Evolutionary conservation across 2,888 invertebrate species (phyloP).

Genomic region (Drosophila anomalata): DNA sequence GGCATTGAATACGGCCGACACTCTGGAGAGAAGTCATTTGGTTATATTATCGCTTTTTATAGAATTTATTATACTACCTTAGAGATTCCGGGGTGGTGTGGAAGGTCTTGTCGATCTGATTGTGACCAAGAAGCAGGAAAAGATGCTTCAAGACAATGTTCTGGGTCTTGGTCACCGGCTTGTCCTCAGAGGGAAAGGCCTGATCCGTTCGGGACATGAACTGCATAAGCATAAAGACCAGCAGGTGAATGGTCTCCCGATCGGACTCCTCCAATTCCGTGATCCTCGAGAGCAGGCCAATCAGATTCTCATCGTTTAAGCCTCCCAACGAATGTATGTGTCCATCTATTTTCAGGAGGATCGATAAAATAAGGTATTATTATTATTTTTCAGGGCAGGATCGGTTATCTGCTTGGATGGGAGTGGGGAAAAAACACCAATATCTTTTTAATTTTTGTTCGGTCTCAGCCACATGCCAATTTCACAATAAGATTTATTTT

Average conservation of each 20-base stretch:
- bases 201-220: constrained; percentile 93
- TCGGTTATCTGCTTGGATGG: constrained; percentile 15
- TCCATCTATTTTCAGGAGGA: constrained; percentile 86
- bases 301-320: constrained; percentile 92
- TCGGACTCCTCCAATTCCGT: constrained; percentile 98
- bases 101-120: constrained; percentile 94
- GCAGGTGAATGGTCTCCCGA: constrained; percentile 96
- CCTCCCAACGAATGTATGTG: constrained; percentile 93
- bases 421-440: constrained; percentile 44
- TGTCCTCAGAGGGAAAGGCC: constrained; percentile 94
- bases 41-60: neutral
- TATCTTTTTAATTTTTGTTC: constrained; percentile 31
- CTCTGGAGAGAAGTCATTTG: constrained; percentile 84
- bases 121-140: constrained; percentile 96
- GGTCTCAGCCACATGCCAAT: constrained; percentile 73
- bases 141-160: constrained; percentile 95
- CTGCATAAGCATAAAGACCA: constrained; percentile 98
- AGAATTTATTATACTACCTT: constrained; percentile 85
- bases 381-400: constrained; percentile 13
- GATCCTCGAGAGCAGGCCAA: constrained; percentile 92
- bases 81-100: constrained; percentile 94
- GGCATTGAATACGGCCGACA: constrained; percentile 97
- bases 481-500: constrained; percentile 72
- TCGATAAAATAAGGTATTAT: neutral
- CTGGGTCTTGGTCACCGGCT: constrained; percentile 90